A percentile compares a stretch with the other conserved stretches of the same genome.
Conservation (phyloP, 2,797 vertebrate genomes). For the Sebastes ruberrimus region DNA sequence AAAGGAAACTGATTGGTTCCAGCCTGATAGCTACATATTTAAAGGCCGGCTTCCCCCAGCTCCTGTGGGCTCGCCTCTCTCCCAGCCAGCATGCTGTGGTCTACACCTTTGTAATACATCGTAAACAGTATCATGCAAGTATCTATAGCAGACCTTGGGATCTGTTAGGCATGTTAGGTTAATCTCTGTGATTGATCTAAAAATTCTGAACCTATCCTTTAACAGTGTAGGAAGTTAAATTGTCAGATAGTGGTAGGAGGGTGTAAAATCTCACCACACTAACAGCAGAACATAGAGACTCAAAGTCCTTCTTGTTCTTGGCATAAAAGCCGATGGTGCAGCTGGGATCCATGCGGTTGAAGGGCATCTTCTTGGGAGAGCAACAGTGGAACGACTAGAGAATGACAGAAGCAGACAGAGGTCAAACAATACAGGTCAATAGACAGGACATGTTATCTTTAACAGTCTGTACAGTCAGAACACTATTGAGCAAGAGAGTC, state of each 20-base stretch:
- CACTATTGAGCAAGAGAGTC: neutral
- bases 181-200: neutral
- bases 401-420: neutral
- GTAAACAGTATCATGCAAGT: neutral
- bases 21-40: neutral
- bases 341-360: conserved; percentile 93
- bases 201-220: neutral
- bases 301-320: conserved; percentile 87
- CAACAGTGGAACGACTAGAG: conserved; percentile 91
- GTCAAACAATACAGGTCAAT: neutral
- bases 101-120: neutral
- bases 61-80: neutral
- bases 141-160: neutral
- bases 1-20: neutral
- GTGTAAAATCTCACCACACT: conserved; percentile 78
- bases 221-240: neutral
- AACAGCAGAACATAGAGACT: conserved; percentile 86
- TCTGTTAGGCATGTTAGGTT: too few relatives aligned
- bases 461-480: neutral
- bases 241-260: neutral
- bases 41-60: neutral
- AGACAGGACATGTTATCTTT: neutral
- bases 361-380: conserved; percentile 91
- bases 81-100: neutral
- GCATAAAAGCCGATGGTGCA: conserved; percentile 94